Percentiles rank a stretch among this genome's conserved stretches.
phyloP scores from a whole-genome alignment of 2,797 vertebrate genomes.

The Alauda arvensis region DNA sequence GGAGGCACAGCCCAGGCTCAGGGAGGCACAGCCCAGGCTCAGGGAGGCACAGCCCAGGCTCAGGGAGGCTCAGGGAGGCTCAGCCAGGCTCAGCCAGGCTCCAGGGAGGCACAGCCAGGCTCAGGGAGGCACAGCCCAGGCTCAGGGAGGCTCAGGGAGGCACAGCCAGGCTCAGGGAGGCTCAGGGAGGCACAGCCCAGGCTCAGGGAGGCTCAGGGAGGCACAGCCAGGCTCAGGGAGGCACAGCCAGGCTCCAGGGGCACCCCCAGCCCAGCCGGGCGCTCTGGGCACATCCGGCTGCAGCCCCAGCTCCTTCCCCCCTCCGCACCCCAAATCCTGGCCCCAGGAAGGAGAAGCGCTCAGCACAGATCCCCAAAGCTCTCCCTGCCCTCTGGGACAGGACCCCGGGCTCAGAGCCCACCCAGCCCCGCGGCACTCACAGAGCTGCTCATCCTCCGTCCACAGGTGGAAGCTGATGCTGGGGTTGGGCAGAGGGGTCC shows the following conservation, averaged over 20 bases:
- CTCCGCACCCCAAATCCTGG: not conserved
- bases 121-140: no score
- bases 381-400: not conserved
- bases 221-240: no score
- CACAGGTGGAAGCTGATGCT: conserved; percentile 90
- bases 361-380: not conserved
- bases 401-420: not conserved
- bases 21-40: no score
- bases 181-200: no score
- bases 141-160: no score
- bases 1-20: no score
- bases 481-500: conserved; percentile 85
- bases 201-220: no score
- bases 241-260: not conserved
- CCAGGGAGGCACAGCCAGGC: no score
- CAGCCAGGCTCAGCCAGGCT: no score
- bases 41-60: no score
- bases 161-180: no score
- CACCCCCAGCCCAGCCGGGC: not conserved
- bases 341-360: not conserved
- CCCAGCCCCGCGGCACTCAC: conserved; percentile 67
- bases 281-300: not conserved
- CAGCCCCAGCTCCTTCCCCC: not conserved
- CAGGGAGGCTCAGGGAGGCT: no score
- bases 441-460: conserved; percentile 88